Base-by-base conservation (phyloP, 1,140 invertebrate genomes). In the Periplaneta americana region DNA sequence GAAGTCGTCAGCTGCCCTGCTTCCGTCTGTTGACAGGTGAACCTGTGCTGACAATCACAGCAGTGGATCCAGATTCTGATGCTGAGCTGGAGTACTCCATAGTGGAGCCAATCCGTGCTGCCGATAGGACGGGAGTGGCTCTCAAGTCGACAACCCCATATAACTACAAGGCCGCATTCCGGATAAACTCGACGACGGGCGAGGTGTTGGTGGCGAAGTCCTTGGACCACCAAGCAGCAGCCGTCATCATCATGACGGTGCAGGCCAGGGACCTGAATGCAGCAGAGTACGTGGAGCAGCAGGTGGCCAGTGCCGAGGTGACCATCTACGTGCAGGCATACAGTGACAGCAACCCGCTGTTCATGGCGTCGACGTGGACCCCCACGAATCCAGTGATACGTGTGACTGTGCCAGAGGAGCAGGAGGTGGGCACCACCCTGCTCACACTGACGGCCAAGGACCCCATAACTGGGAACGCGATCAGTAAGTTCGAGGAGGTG, bases 251-350 rank as follows among this genome's bases (percentile, higher is more conserved):
- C 81, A 87, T 98, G 9, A 94, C 92, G 0, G 90, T 97, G 2
- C 90, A 93, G 87, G 95, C 93, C 1, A 89, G 88, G 37, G 96
- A 97, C 86, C 80, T 91, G 2, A 95, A 95, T 85, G 95, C 93
- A 0, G 89, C 91, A 34, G 89, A 92, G 22, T 90, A 93, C 84
- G 91, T 91, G 76, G 91, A 94, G 9, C 88, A 90, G n/a, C 94
- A 95, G 86, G 89, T 91, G 34, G 92, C 91, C 18, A 88, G 88
- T 32, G 90, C 91, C 1, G 94, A 96, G 85, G 92, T 95, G 15
- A 95, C 95, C 0, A 89, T 96, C 11, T 96, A 95, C 85, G 92
- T 96, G 13, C 94, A 96, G 87, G 94, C 94, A 1, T 95, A 93
- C 85, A 93, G 92, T 83, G 94, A 95, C 82, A 93, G 93, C 82